Evolutionary conservation across 53 echinoderm and acorn worm species (phyloP).

Genomic region (Echinarachnius parma): DNA sequence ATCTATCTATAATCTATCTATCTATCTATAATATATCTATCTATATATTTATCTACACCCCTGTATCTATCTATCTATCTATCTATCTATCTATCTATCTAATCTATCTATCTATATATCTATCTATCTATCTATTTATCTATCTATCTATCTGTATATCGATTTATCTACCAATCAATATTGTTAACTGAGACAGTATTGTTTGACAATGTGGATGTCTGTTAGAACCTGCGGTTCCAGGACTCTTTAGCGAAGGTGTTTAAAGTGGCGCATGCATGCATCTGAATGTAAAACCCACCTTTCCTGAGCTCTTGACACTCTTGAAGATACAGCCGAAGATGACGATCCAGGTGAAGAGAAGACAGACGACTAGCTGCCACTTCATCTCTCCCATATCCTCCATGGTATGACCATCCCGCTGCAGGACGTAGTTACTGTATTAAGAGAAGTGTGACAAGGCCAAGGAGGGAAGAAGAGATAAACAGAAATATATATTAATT

Average conservation of each 20-base stretch:
- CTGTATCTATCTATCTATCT: neutral
- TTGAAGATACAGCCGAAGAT: conserved; percentile 84
- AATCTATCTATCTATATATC: neutral
- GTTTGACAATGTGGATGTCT: too few relatives aligned
- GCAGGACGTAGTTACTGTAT: conserved; percentile 68
- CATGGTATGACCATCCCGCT: conserved; percentile 54
- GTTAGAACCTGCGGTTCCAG: too few relatives aligned
- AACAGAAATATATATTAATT: neutral
- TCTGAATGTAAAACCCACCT: too few relatives aligned
- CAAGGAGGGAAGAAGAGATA: neutral
- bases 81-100: neutral
- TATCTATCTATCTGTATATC: neutral
- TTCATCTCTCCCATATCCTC: conserved; percentile 69
- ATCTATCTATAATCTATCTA: neutral
- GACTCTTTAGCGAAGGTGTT: too few relatives aligned
- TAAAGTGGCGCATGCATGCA: too few relatives aligned
- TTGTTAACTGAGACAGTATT: too few relatives aligned
- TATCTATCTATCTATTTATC: neutral
- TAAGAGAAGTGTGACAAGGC: neutral
- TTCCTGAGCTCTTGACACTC: conserved; percentile 93
- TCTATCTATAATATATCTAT: neutral
- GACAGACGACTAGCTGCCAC: conserved; percentile 78
- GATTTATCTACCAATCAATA: neutral
- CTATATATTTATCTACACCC: neutral
- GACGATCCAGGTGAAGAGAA: conserved; percentile 78